phyloP scores from a whole-genome alignment of 2,113 vertebrate species.

The Balaenoptera acutorostrata region DNA sequence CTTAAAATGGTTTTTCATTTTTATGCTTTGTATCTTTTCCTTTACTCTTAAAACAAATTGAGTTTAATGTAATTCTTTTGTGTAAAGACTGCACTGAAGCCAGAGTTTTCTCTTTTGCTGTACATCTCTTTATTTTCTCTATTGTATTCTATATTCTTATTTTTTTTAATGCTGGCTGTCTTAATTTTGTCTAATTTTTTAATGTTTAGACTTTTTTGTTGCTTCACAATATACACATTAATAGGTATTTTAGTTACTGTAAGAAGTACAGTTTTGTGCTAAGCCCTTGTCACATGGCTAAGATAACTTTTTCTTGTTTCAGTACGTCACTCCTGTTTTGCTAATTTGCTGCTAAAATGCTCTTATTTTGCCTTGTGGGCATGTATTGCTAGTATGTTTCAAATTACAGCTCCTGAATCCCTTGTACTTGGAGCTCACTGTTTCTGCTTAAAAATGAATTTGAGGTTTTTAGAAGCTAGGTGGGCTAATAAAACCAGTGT shows the following conservation, averaged over 20 bases:
- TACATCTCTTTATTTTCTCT: not conserved
- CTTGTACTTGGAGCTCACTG: not conserved
- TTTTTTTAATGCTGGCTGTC: not conserved
- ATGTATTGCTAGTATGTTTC: not conserved
- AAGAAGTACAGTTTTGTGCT: not conserved
- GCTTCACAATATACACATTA: not conserved
- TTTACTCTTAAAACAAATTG: not conserved
- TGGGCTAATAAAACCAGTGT: not conserved
- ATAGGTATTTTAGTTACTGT: not conserved
- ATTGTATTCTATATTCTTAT: not conserved
- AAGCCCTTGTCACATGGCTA: not conserved
- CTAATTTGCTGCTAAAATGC: not conserved
- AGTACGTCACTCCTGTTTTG: not conserved
- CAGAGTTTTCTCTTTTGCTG: not conserved
- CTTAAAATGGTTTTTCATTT: not conserved
- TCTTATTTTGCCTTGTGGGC: not conserved
- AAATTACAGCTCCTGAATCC: not conserved
- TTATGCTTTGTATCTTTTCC: not conserved
- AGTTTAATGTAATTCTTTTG: not conserved
- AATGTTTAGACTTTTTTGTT: not conserved
- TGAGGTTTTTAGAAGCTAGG: not conserved
- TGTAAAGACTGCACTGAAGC: not conserved
- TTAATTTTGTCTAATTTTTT: constrained; percentile 10
- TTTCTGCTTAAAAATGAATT: constrained; percentile 20
- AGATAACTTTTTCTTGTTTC: not conserved